Percentiles rank a stretch among this genome's conserved stretches.
Conservation (phyloP, 1,140 invertebrate genomes). For the Hesperophylax magnus region DNA sequence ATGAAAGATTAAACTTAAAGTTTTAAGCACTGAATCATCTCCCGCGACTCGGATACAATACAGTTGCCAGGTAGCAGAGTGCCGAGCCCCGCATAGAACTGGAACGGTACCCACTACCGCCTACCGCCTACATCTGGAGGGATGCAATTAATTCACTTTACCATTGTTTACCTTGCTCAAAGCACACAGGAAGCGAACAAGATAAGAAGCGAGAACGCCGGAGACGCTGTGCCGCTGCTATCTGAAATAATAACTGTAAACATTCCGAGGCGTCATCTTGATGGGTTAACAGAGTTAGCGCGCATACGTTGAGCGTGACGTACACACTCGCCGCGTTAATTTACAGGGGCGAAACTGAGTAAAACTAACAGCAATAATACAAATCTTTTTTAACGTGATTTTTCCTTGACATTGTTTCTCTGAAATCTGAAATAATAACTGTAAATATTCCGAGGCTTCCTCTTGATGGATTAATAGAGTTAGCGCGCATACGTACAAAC, state of each 20-base stretch:
- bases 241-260: slow-evolving; percentile 56
- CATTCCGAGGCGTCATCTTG: slow-evolving; percentile 51
- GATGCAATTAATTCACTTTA: slow-evolving; percentile 56
- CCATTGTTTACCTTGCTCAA: slow-evolving; percentile 52
- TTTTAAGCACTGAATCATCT: no score
- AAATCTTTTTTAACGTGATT: no score
- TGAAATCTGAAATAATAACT: no score
- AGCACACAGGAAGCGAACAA: slow-evolving; percentile 46
- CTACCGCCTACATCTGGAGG: not conserved
- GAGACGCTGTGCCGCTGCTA: slow-evolving; percentile 3
- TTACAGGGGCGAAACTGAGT: not conserved
- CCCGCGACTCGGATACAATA: no score
- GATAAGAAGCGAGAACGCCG: slow-evolving; percentile 43
- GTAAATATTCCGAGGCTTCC: no score
- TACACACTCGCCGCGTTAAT: not conserved
- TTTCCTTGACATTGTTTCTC: no score
- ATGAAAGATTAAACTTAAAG: no score
- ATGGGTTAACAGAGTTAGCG: slow-evolving; percentile 50
- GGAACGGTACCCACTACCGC: no score
- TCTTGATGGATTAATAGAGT: no score
- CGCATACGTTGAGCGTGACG: slow-evolving; percentile 8
- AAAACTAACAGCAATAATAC: no score
- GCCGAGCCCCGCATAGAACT: not conserved
- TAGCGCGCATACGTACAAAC: no score
- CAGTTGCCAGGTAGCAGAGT: not conserved